Percentiles rank a stretch among this genome's conserved stretches.
Evolutionary conservation across 1,140 invertebrate genomes (phyloP).

Genomic region (Sinonovacula constricta): DNA sequence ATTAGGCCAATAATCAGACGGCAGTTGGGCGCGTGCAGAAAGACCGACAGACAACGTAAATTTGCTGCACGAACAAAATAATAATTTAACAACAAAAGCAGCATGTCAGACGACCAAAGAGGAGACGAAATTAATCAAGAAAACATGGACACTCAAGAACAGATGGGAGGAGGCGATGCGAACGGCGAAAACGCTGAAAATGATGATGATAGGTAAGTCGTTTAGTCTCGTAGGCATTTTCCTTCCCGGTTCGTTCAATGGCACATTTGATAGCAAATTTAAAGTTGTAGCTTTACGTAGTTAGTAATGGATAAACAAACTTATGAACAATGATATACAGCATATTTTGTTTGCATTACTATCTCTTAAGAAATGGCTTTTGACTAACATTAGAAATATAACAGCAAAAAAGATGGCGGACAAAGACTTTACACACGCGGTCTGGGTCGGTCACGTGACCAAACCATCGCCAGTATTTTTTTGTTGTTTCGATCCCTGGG

Average conservation of each 20-base stretch:
- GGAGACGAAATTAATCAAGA: conserved; percentile 30
- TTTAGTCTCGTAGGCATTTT: conserved; percentile 27
- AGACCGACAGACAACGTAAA: too few species aligned
- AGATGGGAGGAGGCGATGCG: neutral
- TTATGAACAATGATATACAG: neutral
- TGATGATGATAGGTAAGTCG: conserved; percentile 6
- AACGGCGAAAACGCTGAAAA: conserved; percentile 16
- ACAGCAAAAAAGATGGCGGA: neutral
- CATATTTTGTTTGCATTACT: too few species aligned
- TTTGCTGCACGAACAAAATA: too few species aligned
- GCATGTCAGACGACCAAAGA: conserved; percentile 32
- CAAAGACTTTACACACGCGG: neutral
- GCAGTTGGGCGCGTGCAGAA: too few species aligned
- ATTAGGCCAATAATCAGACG: too few species aligned
- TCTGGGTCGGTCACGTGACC: neutral
- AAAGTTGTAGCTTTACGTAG: neutral
- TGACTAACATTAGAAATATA: neutral
- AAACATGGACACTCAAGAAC: conserved; percentile 43
- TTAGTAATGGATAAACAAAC: neutral
- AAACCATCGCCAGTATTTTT: neutral
- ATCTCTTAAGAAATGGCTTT: neutral
- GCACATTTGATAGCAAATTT: neutral
- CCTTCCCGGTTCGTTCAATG: neutral
- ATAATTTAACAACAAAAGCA: too few species aligned
- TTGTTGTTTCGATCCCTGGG: neutral